phyloP scores from a whole-genome alignment of 2,113 vertebrate genomes.

The Rhinolophus sinicus region DNA sequence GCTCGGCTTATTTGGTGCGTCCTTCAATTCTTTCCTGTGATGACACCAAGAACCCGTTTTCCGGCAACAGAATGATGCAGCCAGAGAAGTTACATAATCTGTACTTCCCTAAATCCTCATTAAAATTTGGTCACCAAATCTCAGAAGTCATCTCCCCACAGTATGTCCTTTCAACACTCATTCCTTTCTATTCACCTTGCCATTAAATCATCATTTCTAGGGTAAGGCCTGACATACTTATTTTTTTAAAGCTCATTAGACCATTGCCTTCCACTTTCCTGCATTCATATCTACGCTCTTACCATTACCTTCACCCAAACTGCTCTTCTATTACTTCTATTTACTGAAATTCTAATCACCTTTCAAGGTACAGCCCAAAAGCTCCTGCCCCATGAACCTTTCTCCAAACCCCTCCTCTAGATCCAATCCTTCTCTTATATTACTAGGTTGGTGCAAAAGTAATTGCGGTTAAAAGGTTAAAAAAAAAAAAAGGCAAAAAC shows the following conservation, averaged over 20 bases:
- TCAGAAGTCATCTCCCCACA: background rate
- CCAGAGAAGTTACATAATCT: background rate
- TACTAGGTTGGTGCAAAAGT: background rate
- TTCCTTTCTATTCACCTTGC: background rate
- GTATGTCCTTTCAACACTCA: background rate
- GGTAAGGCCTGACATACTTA: background rate
- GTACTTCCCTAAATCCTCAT: background rate
- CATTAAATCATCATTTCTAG: background rate
- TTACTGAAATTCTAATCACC: background rate
- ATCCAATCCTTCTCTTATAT: background rate
- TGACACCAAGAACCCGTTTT: too few relatives aligned
- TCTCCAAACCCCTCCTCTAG: background rate
- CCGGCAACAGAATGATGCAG: background rate
- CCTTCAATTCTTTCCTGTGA: too few relatives aligned
- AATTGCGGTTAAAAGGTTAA: too few relatives aligned
- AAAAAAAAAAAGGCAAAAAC: too few relatives aligned
- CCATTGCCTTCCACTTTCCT: background rate
- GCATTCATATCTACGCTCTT: background rate
- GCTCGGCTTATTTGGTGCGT: too few relatives aligned
- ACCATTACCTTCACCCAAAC: background rate
- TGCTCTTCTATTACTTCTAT: background rate
- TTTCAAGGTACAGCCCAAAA: conserved; percentile 24
- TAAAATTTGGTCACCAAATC: background rate
- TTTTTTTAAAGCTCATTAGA: background rate
- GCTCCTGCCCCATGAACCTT: background rate